These are phyloP conservation scores for Herpetotheres cachinnans DNA, from an alignment of 2,113 vertebrate species.

Conservation along the genomic window DNA sequence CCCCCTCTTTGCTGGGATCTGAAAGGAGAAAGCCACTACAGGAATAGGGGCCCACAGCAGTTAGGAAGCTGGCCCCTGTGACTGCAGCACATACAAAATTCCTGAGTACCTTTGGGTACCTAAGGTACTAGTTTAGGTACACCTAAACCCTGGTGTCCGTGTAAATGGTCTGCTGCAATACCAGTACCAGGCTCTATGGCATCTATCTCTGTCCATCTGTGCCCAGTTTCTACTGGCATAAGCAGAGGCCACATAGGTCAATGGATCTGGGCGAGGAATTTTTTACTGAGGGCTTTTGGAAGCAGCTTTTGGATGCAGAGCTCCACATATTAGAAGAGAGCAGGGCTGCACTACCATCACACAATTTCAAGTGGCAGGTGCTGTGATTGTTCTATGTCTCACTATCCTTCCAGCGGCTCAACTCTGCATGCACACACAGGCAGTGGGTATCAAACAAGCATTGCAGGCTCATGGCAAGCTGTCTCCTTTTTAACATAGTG, in stretches of 20 bases:
- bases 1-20: background rate
- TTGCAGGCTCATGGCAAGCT: fast-evolving
- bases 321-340: background rate
- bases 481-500: background rate
- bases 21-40: background rate
- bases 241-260: background rate
- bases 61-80: background rate
- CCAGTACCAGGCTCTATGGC: background rate
- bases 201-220: background rate
- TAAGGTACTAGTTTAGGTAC: too few relatives aligned
- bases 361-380: background rate
- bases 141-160: background rate
- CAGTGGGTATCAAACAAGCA: background rate
- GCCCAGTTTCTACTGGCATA: background rate
- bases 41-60: background rate
- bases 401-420: background rate
- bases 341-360: background rate
- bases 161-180: background rate
- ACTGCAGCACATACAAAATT: background rate
- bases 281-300: background rate
- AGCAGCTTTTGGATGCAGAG: background rate
- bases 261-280: background rate
- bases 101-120: background rate
- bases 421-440: background rate
- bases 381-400: background rate